Base-by-base conservation (phyloP, 2,113 vertebrate genomes). In the Pristiophorus japonicus region DNA sequence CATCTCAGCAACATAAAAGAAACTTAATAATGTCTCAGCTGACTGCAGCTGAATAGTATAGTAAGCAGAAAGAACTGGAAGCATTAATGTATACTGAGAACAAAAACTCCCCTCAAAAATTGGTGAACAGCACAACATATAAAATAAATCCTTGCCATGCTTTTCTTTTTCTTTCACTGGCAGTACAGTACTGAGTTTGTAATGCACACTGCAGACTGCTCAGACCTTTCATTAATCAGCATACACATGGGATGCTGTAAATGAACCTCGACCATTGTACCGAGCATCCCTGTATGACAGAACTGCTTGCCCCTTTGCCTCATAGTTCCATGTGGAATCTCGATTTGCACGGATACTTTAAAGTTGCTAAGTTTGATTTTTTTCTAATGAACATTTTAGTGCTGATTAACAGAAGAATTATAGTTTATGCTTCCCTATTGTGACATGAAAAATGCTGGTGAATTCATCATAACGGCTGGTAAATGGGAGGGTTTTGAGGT, bases 11-110 rank as follows among this genome's bases (percentile, higher is more conserved):
- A 16, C 10, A 51, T 51, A 70, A 51, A 47, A 94, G 42, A 70
- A 94, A 73, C 66, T 51, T 94, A 94, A 94, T 70, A 94, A 94
- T 51, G 27, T 94, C 66, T 73, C 65, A 51, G 18, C 62, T 94
- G 63, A 94, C 62, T 94, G 63, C 91, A 24, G 91, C 91, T 66
- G 34, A 70, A 94, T 47, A 45, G 93, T 67, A 70, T 27, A 34
- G 45, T 70, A 66, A 66, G 93, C 11, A 14, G 88, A 91, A 63
- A 63, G 55, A 38, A 66, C 38, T 30, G 20, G 65, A 1, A 45
- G 42, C 24, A 94, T 70, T 94, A 94, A 70, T 94, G 14, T 94
- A 47, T 70, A 70, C 65, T 30, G 38, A 94, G 20, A 45, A 16
- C 42, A 70, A 94, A 70, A 94, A 67, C 22, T 4, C 20, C 55